Conservation (phyloP, 2,888 invertebrate species). For the Conchocele bisecta region DNA sequence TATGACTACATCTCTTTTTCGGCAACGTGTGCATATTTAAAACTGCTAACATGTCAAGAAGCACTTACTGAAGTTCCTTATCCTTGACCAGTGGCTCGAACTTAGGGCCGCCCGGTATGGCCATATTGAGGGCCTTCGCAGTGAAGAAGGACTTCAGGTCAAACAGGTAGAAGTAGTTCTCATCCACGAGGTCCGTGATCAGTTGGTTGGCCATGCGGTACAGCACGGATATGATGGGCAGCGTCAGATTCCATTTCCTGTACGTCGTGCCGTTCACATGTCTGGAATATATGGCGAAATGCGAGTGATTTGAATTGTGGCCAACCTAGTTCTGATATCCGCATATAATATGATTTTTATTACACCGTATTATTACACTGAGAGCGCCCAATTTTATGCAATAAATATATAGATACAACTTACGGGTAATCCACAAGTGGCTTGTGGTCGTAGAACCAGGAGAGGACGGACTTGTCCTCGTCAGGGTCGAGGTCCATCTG, state of each 20-base stretch:
- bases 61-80: slow-evolving; percentile 92
- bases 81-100: slow-evolving; percentile 99
- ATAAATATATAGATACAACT: slow-evolving; percentile 28
- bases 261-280: slow-evolving; percentile 98
- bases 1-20: no score
- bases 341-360: no score
- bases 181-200: slow-evolving; percentile 98
- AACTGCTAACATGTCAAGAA: no score
- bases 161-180: slow-evolving; percentile 99
- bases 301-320: no score
- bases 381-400: no score
- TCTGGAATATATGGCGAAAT: slow-evolving; percentile 83
- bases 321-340: no score
- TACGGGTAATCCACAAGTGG: slow-evolving; percentile 94
- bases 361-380: no score
- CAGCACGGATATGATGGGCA: slow-evolving; percentile 98
- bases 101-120: slow-evolving; percentile 99
- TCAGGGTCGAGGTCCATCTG: slow-evolving; percentile 98
- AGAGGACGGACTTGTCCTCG: slow-evolving; percentile 89
- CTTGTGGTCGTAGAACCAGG: slow-evolving; percentile 99
- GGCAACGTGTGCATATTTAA: no score
- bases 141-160: slow-evolving; percentile 99
- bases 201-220: slow-evolving; percentile 99
- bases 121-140: slow-evolving; percentile 99
- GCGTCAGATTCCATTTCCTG: slow-evolving; percentile 95